Evolutionary conservation across 2,113 vertebrate species (phyloP), one percentile per base, ranked within the genome.

Genomic region (Sorex araneus): DNA sequence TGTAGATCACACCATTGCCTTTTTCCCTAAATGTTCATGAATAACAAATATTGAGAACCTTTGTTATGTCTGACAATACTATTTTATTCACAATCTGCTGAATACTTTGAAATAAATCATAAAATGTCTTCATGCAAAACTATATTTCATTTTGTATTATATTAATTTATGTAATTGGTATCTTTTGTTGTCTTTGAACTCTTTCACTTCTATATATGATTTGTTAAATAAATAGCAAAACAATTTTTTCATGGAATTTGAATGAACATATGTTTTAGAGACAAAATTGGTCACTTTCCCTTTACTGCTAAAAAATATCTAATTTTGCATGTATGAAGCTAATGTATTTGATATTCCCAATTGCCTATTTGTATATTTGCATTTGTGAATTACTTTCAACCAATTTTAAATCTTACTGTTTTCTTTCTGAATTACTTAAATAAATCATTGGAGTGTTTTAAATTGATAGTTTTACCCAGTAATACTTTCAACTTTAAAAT

Each of bases 61-160:
- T 79, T 64, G 70, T 12, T 36, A 27, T 47, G 2, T 32, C 12
- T 7, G 13, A 75, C 30, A 84, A 30, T 64, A 6, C 19, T 9
- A 81, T 66, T 76, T 87, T 64, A 71, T 80, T 64, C 60, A 95
- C 43, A 57, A n/a, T 73, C 12, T 27, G 15, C 43, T 18, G 47
- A 94, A 34, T 4, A 78, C 16, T 73, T 71, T 74, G n/a, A 80
- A 91, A 83, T 43, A 60, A 9, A 70, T 3, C 8, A 7, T 60
- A 60, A 60, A 60, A 23, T 60, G 19, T 23, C 8, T 21, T 60
- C 57, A 60, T 60, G 57, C 30, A 82, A 60, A 36, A 12, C 0
- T 28, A 3, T 88, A 81, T 91, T 45, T 43, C 16, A 27, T 13
- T 9, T 15, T 71, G 6, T 12, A 0, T 43, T 81, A 54, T 28